Percentiles rank a stretch among this genome's conserved stretches.
These are phyloP conservation scores for Scaptodrosophila latifasciaeformis DNA, from an alignment of 2,888 invertebrate species.

Conservation along the genomic window DNA sequence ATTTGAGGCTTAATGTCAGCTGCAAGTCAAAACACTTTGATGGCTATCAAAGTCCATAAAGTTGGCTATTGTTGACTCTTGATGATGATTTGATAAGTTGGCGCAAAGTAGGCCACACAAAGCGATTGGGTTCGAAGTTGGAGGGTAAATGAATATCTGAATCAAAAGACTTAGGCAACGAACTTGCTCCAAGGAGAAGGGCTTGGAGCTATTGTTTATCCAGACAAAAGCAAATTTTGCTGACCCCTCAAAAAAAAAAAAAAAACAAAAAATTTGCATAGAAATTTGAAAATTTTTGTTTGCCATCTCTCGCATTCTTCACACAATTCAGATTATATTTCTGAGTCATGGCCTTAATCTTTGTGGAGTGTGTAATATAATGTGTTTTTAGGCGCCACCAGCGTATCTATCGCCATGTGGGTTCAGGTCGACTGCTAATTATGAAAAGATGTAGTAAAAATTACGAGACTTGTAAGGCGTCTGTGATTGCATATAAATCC, in stretches of 20 bases:
- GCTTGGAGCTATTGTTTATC: too few relatives aligned
- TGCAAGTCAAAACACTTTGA: slow-evolving; percentile 38
- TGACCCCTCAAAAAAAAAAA: too few relatives aligned
- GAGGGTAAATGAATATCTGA: not conserved
- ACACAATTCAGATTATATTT: too few relatives aligned
- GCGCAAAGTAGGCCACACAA: slow-evolving; percentile 28
- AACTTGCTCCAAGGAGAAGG: too few relatives aligned
- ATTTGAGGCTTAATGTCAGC: slow-evolving; percentile 50
- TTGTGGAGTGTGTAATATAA: slow-evolving; percentile 33
- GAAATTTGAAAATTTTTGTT: too few relatives aligned
- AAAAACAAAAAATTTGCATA: too few relatives aligned
- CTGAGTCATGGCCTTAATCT: slow-evolving; percentile 46
- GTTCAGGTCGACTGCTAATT: slow-evolving; percentile 40
- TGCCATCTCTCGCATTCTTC: too few relatives aligned
- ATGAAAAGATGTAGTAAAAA: slow-evolving; percentile 35
- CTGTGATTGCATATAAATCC: too few relatives aligned
- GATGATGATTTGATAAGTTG: slow-evolving; percentile 42
- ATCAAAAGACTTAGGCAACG: slow-evolving; percentile 66
- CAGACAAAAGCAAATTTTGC: too few relatives aligned
- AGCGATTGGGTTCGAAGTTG: not conserved
- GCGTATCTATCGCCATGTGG: not conserved
- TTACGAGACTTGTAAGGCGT: slow-evolving; percentile 16
- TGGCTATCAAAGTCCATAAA: slow-evolving; percentile 17
- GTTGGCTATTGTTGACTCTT: slow-evolving; percentile 24
- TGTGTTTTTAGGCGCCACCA: slow-evolving; percentile 35